Conservation (phyloP, 1,140 invertebrate genomes). For the Mizuhopecten yessoensis region DNA sequence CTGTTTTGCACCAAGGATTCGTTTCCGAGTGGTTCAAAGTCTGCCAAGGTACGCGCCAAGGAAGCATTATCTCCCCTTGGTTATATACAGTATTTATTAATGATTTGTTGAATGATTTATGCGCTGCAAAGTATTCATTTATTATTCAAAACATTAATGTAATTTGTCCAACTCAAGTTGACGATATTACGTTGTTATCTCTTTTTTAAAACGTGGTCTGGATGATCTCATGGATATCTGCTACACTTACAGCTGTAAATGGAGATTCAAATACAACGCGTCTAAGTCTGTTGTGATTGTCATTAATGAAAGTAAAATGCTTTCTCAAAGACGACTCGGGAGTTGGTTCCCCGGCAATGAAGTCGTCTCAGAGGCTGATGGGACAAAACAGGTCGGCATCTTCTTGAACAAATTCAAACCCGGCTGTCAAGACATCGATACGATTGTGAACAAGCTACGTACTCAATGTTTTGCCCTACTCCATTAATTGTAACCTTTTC, state of each 20-base stretch:
- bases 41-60: not conserved
- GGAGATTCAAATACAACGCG: not conserved
- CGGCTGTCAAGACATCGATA: not conserved
- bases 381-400: not conserved
- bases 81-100: not conserved
- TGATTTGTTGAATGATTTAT: not conserved
- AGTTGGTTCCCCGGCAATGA: not conserved
- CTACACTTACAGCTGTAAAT: not conserved
- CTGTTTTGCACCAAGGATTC: not conserved
- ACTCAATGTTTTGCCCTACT: not conserved
- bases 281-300: not conserved
- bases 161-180: no score
- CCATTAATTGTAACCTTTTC: not conserved
- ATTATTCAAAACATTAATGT: not conserved
- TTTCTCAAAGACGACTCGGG: not conserved
- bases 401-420: not conserved
- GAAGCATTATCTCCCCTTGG: constrained; percentile 22
- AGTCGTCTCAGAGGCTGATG: not conserved
- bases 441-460: not conserved
- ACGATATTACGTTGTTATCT: not conserved
- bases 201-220: not conserved
- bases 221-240: not conserved
- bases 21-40: not conserved
- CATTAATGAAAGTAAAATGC: not conserved
- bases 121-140: not conserved